phyloP scores from a whole-genome alignment of 2,797 vertebrate genomes.

The Sebastes variabilis region DNA sequence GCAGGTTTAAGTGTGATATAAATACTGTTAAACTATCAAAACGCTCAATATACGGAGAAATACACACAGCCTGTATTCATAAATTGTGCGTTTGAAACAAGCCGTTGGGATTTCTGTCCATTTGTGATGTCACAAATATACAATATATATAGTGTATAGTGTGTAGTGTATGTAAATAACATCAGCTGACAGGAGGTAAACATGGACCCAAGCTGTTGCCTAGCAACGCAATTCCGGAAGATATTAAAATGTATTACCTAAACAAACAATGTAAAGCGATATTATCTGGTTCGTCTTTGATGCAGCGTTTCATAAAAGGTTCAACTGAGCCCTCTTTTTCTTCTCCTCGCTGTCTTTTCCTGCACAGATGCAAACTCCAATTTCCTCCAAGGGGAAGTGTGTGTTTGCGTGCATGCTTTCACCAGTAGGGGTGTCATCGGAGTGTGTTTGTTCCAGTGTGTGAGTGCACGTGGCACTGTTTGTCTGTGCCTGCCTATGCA shows the following conservation, averaged over 20 bases:
- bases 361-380: slow-evolving; percentile 33
- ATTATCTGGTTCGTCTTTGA: slow-evolving; percentile 43
- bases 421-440: slow-evolving; percentile 30
- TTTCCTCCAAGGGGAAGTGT: slow-evolving; percentile 41
- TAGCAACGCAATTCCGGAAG: neutral
- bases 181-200: too few relatives aligned
- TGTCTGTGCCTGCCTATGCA: slow-evolving; percentile 5
- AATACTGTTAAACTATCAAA: too few relatives aligned
- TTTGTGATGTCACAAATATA: too few relatives aligned
- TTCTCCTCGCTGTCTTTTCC: slow-evolving; percentile 13
- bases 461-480: slow-evolving; percentile 20
- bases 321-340: slow-evolving; percentile 16
- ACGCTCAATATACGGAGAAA: too few relatives aligned
- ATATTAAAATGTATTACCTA: slow-evolving; percentile 34
- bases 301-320: slow-evolving; percentile 33
- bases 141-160: too few relatives aligned
- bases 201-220: too few relatives aligned
- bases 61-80: too few relatives aligned
- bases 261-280: slow-evolving; percentile 41
- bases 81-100: too few relatives aligned
- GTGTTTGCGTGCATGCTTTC: slow-evolving; percentile 26
- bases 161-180: too few relatives aligned
- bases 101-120: too few relatives aligned
- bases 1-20: too few relatives aligned
- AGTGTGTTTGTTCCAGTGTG: slow-evolving; percentile 27